Base-by-base conservation (phyloP, 2,888 invertebrate species). In the Phlogophora meticulosa region DNA sequence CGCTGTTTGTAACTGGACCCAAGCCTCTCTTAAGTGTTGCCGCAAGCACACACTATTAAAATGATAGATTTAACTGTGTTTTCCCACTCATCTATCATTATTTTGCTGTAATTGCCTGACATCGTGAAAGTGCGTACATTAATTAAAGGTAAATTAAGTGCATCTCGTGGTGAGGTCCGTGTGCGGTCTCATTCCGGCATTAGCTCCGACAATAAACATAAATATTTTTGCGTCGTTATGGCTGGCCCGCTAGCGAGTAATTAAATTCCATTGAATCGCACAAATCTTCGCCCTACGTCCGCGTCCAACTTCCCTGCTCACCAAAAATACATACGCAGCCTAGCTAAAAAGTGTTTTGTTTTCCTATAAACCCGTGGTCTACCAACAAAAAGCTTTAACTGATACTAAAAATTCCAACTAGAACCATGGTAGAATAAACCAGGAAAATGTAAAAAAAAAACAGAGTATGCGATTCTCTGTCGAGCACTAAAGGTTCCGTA, bases 191-290 rank as follows among this genome's bases (percentile, higher is more conserved):
- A 91, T 92, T 88, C 87, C 87, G 87, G 89, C 91, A 91, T 94
- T 92, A 91, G 90, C 84, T 85, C 56, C 87, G 90, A 92, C 94
- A 92, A 93, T 95, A 94, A 94, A 93, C 94, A 94, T 94, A 94
- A 95, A 95, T 95, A 95, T 95, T 94, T 95, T 95, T 94, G 93
- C 93, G 89, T 90, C 92, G 93, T 93, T 93, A 91, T 89, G 76
- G 89, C 90, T 89, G 86, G 88, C 81, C 90, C 89, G 90, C 88
- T 89, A 84, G 88, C 89, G 88, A 89, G 92, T 95, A 95, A 95
- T 95, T 95, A 95, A 95, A 95, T 95, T 95, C 95, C 94, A 88
- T 89, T 91, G 92, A 92, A 92, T 92, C 94, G 90, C 93, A 95
- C 95, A 94, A 95, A 95, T 95, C 93, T 92, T 92, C 90, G 76